Percentiles rank a stretch among this genome's conserved stretches.
Conservation (phyloP, 2,888 invertebrate species). For the Acleris cristana region DNA sequence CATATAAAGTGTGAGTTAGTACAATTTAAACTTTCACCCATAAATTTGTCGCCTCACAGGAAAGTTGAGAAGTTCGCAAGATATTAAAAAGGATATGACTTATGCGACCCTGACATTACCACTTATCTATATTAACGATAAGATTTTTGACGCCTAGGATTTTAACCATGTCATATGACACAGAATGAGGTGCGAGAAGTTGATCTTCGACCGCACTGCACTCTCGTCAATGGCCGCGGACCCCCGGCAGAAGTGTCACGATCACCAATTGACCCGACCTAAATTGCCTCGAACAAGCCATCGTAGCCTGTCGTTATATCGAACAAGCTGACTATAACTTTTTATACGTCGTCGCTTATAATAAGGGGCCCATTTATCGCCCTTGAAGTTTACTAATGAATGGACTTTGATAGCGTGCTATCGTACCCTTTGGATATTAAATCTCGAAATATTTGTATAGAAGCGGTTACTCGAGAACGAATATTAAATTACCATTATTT, state of each 20-base stretch:
- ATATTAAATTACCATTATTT: slow-evolving; percentile 21
- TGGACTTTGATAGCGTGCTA: slow-evolving; percentile 23
- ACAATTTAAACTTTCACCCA: slow-evolving; percentile 27
- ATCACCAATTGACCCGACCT: slow-evolving; percentile 72
- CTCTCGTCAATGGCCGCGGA: slow-evolving; percentile 32
- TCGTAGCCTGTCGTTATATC: slow-evolving; percentile 60
- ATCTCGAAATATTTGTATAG: slow-evolving; percentile 8
- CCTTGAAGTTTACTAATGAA: slow-evolving; percentile 44
- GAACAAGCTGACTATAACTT: slow-evolving; percentile 60
- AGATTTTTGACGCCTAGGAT: neutral
- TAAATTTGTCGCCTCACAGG: slow-evolving; percentile 29
- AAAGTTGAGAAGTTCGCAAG: slow-evolving; percentile 12
- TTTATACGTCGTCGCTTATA: slow-evolving; percentile 52
- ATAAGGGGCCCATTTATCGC: slow-evolving; percentile 52
- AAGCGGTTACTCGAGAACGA: slow-evolving; percentile 16
- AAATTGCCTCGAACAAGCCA: slow-evolving; percentile 67
- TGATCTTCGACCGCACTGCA: slow-evolving; percentile 21
- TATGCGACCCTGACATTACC: neutral
- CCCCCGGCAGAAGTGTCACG: slow-evolving; percentile 56
- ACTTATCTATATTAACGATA: neutral
- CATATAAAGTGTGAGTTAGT: slow-evolving; percentile 25
- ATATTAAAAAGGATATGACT: neutral
- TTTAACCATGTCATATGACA: neutral
- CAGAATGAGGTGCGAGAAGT: slow-evolving; percentile 17
- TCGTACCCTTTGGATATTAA: slow-evolving; percentile 14